phyloP scores from a whole-genome alignment of 37 sponge, comb jelly and placozoan genomes.

The Amphimedon queenslandica region DNA sequence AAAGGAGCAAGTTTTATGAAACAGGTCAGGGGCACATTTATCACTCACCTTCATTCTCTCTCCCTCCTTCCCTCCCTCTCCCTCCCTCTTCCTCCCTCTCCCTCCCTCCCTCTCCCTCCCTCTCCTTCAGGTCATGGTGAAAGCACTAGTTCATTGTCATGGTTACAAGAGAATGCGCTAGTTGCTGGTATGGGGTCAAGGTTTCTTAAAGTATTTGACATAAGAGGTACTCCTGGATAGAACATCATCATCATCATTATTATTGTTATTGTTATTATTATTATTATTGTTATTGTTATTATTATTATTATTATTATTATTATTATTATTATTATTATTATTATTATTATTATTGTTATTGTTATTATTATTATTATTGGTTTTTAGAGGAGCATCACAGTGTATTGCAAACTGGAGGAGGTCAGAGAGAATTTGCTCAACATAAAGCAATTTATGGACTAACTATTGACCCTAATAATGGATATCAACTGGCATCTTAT shows the following conservation, averaged over 20 bases:
- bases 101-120: not conserved
- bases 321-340: not conserved
- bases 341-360: no score
- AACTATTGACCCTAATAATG: constrained; percentile 30
- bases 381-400: no score
- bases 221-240: constrained; percentile 67
- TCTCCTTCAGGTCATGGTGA: constrained; percentile 31
- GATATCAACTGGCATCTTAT: constrained; percentile 41
- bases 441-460: constrained; percentile 54
- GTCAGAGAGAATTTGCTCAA: constrained; percentile 12
- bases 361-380: no score
- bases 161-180: constrained; percentile 39
- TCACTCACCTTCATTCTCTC: no score
- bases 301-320: not conserved
- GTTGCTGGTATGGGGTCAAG: constrained; percentile 58
- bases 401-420: no score
- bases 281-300: not conserved
- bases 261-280: not conserved
- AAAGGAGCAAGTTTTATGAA: constrained; percentile 36
- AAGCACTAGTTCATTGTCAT: constrained; percentile 40
- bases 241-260: not conserved
- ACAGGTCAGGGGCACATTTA: no score
- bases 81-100: not conserved
- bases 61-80: no score
- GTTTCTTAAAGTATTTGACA: constrained; percentile 62